phyloP scores from a whole-genome alignment of 2,113 vertebrate species.

The Crotalus viridis region DNA sequence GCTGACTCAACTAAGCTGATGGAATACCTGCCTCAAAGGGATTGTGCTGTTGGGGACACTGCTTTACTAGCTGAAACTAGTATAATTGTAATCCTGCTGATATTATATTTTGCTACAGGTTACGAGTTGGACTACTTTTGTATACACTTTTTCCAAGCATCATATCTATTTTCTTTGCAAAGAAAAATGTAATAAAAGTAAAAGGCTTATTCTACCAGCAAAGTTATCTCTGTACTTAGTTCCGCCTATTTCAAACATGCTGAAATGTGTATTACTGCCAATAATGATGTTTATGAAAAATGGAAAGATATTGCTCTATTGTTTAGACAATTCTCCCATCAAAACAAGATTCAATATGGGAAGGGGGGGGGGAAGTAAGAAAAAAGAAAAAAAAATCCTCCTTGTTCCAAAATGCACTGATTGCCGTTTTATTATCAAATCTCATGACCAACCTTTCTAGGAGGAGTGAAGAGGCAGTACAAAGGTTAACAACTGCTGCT shows the following conservation, averaged over 20 bases:
- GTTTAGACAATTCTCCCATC: not conserved
- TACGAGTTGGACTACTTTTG: not conserved
- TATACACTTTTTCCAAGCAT: not conserved
- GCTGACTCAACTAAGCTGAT: not conserved
- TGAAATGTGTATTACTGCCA: not conserved
- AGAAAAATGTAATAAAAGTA: not conserved
- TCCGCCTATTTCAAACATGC: not conserved
- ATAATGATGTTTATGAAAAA: not conserved
- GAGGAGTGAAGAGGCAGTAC: conserved; percentile 23
- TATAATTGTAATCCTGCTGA: not conserved
- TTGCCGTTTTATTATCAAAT: conserved; percentile 69
- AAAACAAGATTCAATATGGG: not conserved
- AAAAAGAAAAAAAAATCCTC: conserved; percentile 4
- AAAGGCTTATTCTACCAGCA: not conserved
- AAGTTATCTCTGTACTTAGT: not conserved
- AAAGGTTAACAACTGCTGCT: conserved; percentile 16
- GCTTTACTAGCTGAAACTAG: not conserved
- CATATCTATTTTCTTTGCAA: not conserved
- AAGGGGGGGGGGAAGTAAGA: not conserved
- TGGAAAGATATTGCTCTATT: not conserved
- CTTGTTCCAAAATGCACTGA: conserved; percentile 50
- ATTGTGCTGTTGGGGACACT: not conserved
- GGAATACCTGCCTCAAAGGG: not conserved
- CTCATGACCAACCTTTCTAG: conserved; percentile 27
- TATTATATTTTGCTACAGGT: not conserved